These are phyloP conservation scores for Drosophila kohkoa DNA, from an alignment of 1,140 invertebrate species.

Conservation along the genomic window DNA sequence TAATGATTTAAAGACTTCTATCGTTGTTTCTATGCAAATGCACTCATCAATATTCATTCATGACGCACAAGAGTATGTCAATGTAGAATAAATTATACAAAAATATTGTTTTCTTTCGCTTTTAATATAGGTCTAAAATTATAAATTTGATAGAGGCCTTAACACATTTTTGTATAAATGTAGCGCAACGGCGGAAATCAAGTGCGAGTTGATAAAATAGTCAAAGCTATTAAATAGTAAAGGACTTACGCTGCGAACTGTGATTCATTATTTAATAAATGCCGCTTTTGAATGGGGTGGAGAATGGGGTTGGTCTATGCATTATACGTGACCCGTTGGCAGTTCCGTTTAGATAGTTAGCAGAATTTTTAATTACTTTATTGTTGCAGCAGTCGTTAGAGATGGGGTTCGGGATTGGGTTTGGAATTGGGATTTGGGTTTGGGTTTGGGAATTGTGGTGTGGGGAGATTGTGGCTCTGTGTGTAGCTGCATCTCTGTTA, in stretches of 20 bases:
- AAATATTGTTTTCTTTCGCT: background rate
- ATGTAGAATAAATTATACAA: too few relatives aligned
- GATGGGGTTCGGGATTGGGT: constrained; percentile 4
- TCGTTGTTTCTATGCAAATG: too few relatives aligned
- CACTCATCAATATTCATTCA: too few relatives aligned
- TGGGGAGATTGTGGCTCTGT: background rate
- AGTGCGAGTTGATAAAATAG: constrained; percentile 15
- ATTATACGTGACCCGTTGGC: constrained; percentile 29
- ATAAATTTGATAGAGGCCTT: background rate
- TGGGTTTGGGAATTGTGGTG: constrained; percentile 4
- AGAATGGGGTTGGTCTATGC: constrained; percentile 22
- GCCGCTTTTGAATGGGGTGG: constrained; percentile 6
- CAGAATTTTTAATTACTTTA: constrained; percentile 76
- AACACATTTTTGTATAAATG: background rate
- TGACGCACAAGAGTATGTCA: too few relatives aligned
- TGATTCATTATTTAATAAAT: constrained; percentile 42
- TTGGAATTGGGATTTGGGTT: constrained; percentile 1
- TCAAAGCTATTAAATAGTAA: constrained; percentile 32
- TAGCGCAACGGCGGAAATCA: background rate
- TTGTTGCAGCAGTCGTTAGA: constrained; percentile 40
- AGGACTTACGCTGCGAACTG: constrained; percentile 13
- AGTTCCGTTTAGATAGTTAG: constrained; percentile 46
- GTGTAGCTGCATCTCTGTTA: constrained; percentile 21
- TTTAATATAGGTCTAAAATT: background rate
- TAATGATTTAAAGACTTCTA: too few relatives aligned